Percentiles rank a stretch among this genome's conserved stretches.
Evolutionary conservation across 2,113 vertebrate species (phyloP).

Genomic region (Pongo abelii): DNA sequence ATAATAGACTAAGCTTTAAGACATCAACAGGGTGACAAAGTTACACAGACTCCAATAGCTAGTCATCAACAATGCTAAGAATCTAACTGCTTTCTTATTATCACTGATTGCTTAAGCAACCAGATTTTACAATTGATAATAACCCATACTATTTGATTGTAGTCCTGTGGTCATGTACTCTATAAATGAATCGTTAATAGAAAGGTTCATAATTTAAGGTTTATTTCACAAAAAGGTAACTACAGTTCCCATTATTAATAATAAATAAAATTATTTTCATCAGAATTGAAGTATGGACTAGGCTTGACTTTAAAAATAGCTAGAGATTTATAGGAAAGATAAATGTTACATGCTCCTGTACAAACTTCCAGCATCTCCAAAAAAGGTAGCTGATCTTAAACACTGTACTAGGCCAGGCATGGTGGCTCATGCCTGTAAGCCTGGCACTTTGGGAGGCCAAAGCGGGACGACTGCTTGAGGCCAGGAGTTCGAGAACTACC

Average conservation of each 20-base stretch:
- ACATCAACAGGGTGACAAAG: not conserved
- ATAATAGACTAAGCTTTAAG: constrained; percentile 38
- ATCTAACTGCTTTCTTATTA: constrained; percentile 1
- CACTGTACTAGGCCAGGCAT: not conserved
- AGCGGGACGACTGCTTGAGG: not conserved
- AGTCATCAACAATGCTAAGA: constrained; percentile 29
- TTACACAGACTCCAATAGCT: not conserved
- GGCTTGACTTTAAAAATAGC: not conserved
- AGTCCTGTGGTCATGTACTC: not conserved
- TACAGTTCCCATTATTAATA: constrained; percentile 1
- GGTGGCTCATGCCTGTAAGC: not conserved
- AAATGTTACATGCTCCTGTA: not conserved
- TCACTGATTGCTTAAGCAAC: constrained; percentile 18
- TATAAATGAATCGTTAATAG: not conserved
- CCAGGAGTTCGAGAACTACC: not conserved
- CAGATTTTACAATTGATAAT: constrained; percentile 34
- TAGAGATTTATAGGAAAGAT: constrained; percentile 22
- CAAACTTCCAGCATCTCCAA: not conserved
- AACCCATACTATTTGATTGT: not conserved
- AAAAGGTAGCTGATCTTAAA: not conserved
- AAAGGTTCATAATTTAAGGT: constrained; percentile 40
- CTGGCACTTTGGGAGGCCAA: not conserved
- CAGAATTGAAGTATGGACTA: constrained; percentile 7
- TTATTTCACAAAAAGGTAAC: constrained; percentile 41
- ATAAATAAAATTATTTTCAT: constrained; percentile 37